Evolutionary conservation across 30 jellyfish, hydroid and myxozoan genomes (phyloP).

Genomic region (Hydra vulgaris): DNA sequence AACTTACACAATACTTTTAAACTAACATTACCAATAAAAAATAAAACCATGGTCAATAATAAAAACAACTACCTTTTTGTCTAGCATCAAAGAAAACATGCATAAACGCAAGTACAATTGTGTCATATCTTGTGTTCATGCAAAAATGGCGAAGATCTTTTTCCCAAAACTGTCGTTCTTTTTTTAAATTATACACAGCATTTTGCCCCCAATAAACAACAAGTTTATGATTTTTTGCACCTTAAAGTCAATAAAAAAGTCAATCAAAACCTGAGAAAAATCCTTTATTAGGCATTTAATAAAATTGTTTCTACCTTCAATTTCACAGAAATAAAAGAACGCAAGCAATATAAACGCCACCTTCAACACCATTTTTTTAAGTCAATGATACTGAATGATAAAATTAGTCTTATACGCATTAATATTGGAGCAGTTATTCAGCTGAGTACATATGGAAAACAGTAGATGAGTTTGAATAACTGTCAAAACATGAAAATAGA

Average conservation of each 20-base stretch:
- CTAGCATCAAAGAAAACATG: slow-evolving; percentile 48
- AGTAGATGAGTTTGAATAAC: no score
- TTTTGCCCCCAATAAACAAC: slow-evolving; percentile 69
- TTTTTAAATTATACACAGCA: slow-evolving; percentile 29
- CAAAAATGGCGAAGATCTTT: slow-evolving; percentile 37
- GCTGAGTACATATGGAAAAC: no score
- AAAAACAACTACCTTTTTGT: slow-evolving; percentile 53
- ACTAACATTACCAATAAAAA: no score
- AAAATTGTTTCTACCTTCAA: not conserved
- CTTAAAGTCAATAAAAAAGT: slow-evolving; percentile 6
- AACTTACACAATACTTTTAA: no score
- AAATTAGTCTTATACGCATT: no score
- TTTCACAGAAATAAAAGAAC: not conserved
- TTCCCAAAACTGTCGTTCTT: slow-evolving; percentile 39
- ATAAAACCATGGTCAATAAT: no score
- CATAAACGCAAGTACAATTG: slow-evolving; percentile 40
- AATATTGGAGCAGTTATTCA: not conserved
- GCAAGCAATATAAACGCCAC: not conserved
- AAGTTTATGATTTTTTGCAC: slow-evolving; percentile 26
- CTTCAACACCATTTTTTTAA: not conserved
- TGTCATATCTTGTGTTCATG: slow-evolving; percentile 36
- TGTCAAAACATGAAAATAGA: no score
- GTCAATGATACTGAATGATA: not conserved
- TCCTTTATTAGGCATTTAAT: not conserved
- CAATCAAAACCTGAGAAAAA: not conserved